These are phyloP conservation scores for Drosophila kanapiae DNA, from an alignment of 1,140 invertebrate species.

Conservation along the genomic window DNA sequence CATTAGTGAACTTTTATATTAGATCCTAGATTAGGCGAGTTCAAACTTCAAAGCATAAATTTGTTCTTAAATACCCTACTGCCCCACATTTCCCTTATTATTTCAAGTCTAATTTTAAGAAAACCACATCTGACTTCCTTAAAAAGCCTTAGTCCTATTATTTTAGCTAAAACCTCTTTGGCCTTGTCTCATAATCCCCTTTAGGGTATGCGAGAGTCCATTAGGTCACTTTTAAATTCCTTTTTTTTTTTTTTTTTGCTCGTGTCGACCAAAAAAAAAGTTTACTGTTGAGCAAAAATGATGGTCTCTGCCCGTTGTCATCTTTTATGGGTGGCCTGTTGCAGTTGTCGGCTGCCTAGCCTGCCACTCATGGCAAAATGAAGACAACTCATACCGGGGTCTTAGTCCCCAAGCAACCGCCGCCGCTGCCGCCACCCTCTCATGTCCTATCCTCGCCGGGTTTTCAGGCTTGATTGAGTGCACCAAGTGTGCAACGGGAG, in stretches of 20 bases:
- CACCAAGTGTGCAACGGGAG: conserved; percentile 33
- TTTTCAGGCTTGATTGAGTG: conserved; percentile 40
- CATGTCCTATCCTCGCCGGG: neutral
- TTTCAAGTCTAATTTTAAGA: neutral
- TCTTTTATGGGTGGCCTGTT: conserved; percentile 39
- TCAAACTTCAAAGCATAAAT: neutral
- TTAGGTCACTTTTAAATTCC: conserved; percentile 10
- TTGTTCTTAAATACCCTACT: too few relatives aligned
- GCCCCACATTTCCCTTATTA: too few relatives aligned
- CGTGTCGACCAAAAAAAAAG: conserved; percentile 4
- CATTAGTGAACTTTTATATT: neutral
- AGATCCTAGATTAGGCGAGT: neutral
- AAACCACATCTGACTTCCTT: neutral
- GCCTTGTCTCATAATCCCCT: conserved; percentile 6
- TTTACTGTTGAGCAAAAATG: conserved; percentile 13
- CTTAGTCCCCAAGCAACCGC: conserved; percentile 1
- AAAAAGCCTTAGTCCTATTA: neutral
- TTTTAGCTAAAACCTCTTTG: conserved; percentile 11
- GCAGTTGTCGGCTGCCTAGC: conserved; percentile 32
- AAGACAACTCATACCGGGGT: conserved; percentile 42
- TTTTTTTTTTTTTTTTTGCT: conserved; percentile 1
- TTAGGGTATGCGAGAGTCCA: conserved; percentile 9
- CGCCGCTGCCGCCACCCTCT: neutral
- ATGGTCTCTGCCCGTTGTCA: conserved; percentile 23
- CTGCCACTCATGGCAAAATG: conserved; percentile 41